phyloP scores from a whole-genome alignment of 2,113 vertebrate genomes.

The Cyprinodon tularosa region DNA sequence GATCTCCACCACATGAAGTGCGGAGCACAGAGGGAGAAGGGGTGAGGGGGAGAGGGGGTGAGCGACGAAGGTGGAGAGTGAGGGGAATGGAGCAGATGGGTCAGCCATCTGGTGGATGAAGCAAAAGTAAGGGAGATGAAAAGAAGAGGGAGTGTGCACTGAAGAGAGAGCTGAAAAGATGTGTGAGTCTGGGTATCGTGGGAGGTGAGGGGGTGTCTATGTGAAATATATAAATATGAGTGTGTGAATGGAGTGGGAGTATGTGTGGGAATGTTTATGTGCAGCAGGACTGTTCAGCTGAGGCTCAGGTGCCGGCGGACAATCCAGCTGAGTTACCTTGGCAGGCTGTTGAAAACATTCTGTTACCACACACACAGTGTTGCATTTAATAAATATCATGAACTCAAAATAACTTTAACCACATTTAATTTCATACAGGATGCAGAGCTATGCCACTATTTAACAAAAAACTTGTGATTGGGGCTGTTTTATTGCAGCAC shows the following conservation, averaged over 20 bases:
- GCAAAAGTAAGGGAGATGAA: slow-evolving; percentile 76
- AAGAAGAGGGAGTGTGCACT: slow-evolving; percentile 65
- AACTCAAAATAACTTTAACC: too few relatives aligned
- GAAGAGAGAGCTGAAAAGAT: slow-evolving; percentile 43
- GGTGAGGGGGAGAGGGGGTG: slow-evolving; percentile 54
- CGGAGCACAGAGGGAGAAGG: slow-evolving; percentile 44
- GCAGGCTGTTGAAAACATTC: slow-evolving; percentile 32
- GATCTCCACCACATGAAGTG: slow-evolving; percentile 67
- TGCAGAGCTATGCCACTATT: too few relatives aligned
- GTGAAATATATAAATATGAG: slow-evolving; percentile 33
- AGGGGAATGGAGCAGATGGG: slow-evolving; percentile 81
- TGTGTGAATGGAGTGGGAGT: slow-evolving; percentile 34
- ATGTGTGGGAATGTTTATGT: slow-evolving; percentile 35
- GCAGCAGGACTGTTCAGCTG: slow-evolving; percentile 38
- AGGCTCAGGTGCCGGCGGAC: slow-evolving; percentile 61
- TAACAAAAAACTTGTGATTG: too few relatives aligned
- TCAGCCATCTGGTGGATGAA: slow-evolving; percentile 83
- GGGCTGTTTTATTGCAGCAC: too few relatives aligned
- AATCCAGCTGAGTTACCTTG: slow-evolving; percentile 31
- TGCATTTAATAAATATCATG: neutral
- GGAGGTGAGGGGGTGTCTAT: slow-evolving; percentile 16
- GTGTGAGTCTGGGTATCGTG: slow-evolving; percentile 9
- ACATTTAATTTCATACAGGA: too few relatives aligned
- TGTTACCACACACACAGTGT: slow-evolving; percentile 4
- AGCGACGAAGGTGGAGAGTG: slow-evolving; percentile 37